Evolutionary conservation across 2,797 vertebrate genomes (phyloP).

Genomic region (Acipenser oxyrinchus): DNA sequence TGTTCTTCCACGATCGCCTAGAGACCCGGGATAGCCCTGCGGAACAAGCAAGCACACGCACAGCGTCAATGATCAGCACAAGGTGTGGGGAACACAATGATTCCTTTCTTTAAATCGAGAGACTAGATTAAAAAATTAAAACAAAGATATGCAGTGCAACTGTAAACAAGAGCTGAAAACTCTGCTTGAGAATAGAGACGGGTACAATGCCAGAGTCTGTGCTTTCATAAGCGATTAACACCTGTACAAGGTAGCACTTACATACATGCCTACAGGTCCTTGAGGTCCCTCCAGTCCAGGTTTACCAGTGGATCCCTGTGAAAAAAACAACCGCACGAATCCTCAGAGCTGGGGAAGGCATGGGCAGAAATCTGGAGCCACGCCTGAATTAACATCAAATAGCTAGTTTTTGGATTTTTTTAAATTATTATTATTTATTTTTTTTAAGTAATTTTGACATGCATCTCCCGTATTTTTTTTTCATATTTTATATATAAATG

Average conservation of each 20-base stretch:
- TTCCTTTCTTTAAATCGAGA: not conserved
- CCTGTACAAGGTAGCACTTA: constrained; percentile 59
- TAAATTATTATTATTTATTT: too few species aligned
- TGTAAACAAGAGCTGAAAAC: not conserved
- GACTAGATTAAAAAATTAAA: not conserved
- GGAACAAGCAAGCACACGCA: not conserved
- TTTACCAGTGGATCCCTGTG: constrained; percentile 75
- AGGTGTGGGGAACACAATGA: too few species aligned
- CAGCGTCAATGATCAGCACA: too few species aligned
- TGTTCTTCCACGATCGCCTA: constrained; percentile 60
- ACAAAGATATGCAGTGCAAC: not conserved
- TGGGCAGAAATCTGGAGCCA: too few species aligned
- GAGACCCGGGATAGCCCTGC: constrained; percentile 66
- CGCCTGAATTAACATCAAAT: too few species aligned
- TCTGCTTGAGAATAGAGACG: not conserved
- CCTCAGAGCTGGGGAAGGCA: too few species aligned
- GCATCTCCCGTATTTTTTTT: too few species aligned
- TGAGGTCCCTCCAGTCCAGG: constrained; percentile 69
- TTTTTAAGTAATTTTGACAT: too few species aligned
- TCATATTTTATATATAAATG: too few species aligned
- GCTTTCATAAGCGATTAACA: not conserved
- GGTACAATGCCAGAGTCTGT: constrained; percentile 1
- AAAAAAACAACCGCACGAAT: constrained; percentile 9
- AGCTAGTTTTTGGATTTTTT: too few species aligned
- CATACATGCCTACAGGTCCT: constrained; percentile 78